phyloP scores from a whole-genome alignment of 2,888 invertebrate species.

The Drosophila subquinaria region DNA sequence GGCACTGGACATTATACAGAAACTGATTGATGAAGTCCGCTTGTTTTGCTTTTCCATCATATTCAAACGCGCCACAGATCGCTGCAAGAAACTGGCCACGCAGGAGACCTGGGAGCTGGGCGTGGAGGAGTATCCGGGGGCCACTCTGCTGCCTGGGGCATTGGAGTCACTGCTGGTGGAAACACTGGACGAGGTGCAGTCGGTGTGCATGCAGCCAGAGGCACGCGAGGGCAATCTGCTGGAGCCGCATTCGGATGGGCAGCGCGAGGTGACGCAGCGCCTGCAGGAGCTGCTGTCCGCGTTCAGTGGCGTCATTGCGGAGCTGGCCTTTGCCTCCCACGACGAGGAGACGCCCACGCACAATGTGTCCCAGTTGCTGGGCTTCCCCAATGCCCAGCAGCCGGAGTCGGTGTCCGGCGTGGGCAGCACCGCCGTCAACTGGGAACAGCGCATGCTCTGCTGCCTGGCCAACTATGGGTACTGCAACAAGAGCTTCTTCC shows the following conservation, averaged over 20 bases:
- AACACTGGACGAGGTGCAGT: slow-evolving; percentile 89
- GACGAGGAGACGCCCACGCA: slow-evolving; percentile 87
- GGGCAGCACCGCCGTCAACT: slow-evolving; percentile 86
- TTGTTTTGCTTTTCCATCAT: slow-evolving; percentile 94
- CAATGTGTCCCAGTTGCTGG: slow-evolving; percentile 88
- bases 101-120: slow-evolving; percentile 95
- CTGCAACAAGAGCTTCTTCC: slow-evolving; percentile 91
- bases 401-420: slow-evolving; percentile 74
- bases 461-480: slow-evolving; percentile 96
- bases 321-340: slow-evolving; percentile 90
- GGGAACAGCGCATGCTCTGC: slow-evolving; percentile 93
- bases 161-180: slow-evolving; percentile 91
- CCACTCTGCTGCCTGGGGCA: slow-evolving; percentile 91
- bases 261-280: slow-evolving; percentile 85
- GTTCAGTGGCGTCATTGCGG: slow-evolving; percentile 90
- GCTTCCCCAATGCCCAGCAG: slow-evolving; percentile 87
- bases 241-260: slow-evolving; percentile 85
- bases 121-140: slow-evolving; percentile 93
- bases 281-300: slow-evolving; percentile 88
- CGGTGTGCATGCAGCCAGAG: slow-evolving; percentile 90
- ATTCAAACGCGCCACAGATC: slow-evolving; percentile 93
- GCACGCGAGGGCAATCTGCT: slow-evolving; percentile 87
- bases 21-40: slow-evolving; percentile 94
- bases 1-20: slow-evolving; percentile 93
- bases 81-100: slow-evolving; percentile 89